phyloP scores from a whole-genome alignment of 2,797 vertebrate species.

The Catamblyrhynchus diadema region DNA sequence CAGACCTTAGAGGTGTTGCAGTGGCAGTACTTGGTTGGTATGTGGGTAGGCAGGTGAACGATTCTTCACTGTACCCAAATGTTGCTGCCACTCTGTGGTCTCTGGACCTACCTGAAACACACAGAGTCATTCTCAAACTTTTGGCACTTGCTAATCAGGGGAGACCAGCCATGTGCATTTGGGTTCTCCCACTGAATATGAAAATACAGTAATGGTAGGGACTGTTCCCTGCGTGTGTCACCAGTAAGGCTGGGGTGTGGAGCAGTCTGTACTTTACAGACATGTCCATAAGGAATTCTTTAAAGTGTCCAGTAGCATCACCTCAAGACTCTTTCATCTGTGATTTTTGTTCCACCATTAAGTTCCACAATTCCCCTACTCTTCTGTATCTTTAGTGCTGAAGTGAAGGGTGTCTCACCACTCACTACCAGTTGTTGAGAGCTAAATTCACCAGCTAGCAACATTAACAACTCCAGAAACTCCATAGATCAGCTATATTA shows the following conservation, averaged over 20 bases:
- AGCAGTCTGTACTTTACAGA: neutral
- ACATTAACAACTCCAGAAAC: neutral
- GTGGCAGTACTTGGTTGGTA: neutral
- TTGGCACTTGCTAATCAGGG: neutral
- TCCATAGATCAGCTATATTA: neutral
- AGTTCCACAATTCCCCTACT: neutral
- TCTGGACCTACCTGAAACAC: neutral
- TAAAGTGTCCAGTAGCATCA: neutral
- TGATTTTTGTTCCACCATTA: neutral
- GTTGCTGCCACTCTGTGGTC: neutral
- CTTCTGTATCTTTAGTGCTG: neutral
- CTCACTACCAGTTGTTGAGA: neutral
- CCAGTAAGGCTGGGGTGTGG: neutral
- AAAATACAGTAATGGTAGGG: neutral
- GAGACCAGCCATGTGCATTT: neutral
- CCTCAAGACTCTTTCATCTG: neutral
- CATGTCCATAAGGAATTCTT: neutral
- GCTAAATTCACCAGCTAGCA: neutral
- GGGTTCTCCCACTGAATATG: neutral
- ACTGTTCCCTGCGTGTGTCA: neutral
- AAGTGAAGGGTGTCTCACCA: neutral
- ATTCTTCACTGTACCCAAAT: neutral
- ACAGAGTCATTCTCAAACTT: neutral
- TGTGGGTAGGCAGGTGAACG: neutral
- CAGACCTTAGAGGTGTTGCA: neutral